A percentile compares a stretch with the other conserved stretches of the same genome.
These are phyloP conservation scores for Diglossa cyanea DNA, from an alignment of 2,797 vertebrate genomes.

Conservation along the genomic window DNA sequence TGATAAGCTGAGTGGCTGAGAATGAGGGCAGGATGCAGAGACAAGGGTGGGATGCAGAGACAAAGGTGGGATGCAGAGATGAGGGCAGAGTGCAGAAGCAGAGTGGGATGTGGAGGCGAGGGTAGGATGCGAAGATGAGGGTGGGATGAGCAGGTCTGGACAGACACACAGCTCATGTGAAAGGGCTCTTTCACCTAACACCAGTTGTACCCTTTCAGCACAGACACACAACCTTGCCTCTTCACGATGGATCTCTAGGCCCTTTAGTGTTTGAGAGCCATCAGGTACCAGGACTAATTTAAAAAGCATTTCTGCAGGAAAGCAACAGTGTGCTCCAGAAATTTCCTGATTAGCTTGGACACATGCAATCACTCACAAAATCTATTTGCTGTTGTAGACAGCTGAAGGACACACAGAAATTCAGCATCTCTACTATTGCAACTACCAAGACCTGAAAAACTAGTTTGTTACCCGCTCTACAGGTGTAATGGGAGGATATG, in stretches of 20 bases:
- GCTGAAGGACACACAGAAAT: neutral
- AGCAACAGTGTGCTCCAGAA: neutral
- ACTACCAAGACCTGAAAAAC: slow-evolving; percentile 6
- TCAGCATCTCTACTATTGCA: neutral
- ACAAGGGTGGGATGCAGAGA: neutral
- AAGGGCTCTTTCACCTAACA: neutral
- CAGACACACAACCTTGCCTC: neutral
- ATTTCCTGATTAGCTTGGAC: neutral
- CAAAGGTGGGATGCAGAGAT: neutral
- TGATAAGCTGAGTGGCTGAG: neutral
- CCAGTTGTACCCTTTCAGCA: neutral
- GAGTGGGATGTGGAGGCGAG: neutral
- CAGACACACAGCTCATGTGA: rapidly evolving
- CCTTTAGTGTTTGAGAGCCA: neutral
- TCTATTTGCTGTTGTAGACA: neutral
- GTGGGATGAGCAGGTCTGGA: neutral
- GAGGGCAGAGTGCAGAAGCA: neutral
- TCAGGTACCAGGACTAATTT: neutral
- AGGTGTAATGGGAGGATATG: neutral
- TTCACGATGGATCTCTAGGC: neutral
- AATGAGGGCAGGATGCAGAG: neutral
- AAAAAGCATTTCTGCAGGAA: neutral
- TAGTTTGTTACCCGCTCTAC: neutral
- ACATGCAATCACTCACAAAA: neutral
- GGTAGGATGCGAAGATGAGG: neutral